phyloP scores from a whole-genome alignment of 2,797 vertebrate species.

The Sebastes hubbsi region DNA sequence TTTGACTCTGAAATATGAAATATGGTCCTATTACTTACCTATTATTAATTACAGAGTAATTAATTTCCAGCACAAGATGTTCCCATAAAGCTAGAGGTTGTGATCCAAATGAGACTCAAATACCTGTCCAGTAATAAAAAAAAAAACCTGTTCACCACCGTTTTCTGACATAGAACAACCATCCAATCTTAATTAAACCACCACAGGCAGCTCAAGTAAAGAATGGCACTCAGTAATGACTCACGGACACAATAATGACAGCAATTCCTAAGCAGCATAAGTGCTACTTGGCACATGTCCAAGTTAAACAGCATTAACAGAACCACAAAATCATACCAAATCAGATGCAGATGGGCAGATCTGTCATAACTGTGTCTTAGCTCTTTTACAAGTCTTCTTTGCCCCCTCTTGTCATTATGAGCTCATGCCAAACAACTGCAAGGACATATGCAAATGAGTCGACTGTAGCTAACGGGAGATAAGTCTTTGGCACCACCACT shows the following conservation, averaged over 20 bases:
- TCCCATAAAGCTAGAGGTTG: not conserved
- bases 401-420: constrained; percentile 52
- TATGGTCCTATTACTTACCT: not conserved
- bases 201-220: constrained; percentile 1
- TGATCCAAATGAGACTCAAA: not conserved
- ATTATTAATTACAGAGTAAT: not conserved
- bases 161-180: not conserved
- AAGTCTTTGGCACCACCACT: constrained; percentile 65
- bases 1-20: not conserved
- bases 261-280: constrained; percentile 14
- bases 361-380: constrained; percentile 32
- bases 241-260: constrained; percentile 16
- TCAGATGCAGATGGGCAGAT: constrained; percentile 47
- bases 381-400: constrained; percentile 41
- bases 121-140: not conserved
- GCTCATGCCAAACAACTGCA: constrained; percentile 70
- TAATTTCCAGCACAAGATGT: not conserved
- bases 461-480: constrained; percentile 63
- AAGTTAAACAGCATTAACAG: constrained; percentile 24
- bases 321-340: constrained; percentile 33
- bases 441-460: constrained; percentile 76
- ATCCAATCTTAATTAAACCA: not conserved
- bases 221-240: constrained; percentile 11
- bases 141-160: not conserved
- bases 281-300: constrained; percentile 31